These are phyloP conservation scores for Tetramorium simillimum DNA, from an alignment of 1,140 invertebrate genomes.

Conservation along the genomic window DNA sequence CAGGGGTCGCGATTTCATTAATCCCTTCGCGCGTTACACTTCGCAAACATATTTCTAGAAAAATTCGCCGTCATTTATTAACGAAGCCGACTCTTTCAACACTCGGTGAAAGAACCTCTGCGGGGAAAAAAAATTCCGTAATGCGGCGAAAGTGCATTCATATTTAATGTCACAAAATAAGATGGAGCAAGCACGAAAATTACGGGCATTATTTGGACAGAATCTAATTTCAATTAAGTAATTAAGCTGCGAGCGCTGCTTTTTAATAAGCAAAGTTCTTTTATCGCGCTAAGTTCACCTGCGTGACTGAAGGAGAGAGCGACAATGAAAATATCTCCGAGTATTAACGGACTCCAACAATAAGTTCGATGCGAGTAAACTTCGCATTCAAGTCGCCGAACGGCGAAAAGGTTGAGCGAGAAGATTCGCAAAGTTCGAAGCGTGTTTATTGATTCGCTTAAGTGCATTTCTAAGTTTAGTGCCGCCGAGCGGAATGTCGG, in stretches of 20 bases:
- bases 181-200: background rate
- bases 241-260: background rate
- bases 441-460: conserved; percentile 63
- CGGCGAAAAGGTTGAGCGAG: conserved; percentile 45
- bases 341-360: conserved; percentile 37
- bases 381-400: conserved; percentile 36
- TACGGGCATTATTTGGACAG: background rate
- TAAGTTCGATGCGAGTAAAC: conserved; percentile 57
- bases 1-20: conserved; percentile 23
- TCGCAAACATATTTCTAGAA: background rate
- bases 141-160: background rate
- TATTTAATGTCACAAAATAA: conserved; percentile 1
- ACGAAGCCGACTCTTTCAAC: background rate
- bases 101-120: background rate
- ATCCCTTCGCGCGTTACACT: background rate
- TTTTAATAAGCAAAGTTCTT: conserved; percentile 55
- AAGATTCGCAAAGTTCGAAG: conserved; percentile 55
- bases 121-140: background rate
- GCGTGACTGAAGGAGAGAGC: conserved; percentile 7
- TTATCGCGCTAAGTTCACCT: conserved; percentile 23
- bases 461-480: conserved; percentile 67
- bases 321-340: conserved; percentile 53
- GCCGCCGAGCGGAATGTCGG: conserved; percentile 36
- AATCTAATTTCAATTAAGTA: conserved; percentile 27
- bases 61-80: conserved; percentile 15